phyloP scores from a whole-genome alignment of 2,797 vertebrate species.

The Erpetoichthys calabaricus region DNA sequence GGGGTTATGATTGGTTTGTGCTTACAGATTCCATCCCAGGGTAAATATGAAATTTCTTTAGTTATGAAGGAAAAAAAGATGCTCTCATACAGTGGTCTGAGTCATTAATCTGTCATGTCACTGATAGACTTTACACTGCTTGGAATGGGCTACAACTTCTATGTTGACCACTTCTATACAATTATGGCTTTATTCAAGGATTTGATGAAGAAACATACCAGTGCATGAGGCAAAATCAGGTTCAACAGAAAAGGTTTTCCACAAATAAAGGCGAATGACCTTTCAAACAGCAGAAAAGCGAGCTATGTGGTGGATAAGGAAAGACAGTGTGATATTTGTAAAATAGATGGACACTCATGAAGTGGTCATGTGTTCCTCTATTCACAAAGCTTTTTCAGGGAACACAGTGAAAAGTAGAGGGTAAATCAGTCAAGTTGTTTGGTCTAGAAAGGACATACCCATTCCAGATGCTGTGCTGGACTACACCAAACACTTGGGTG shows the following conservation, averaged over 20 bases:
- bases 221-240: no score
- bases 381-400: conserved; percentile 4
- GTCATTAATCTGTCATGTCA: not conserved
- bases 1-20: conserved; percentile 5
- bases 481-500: conserved; percentile 15
- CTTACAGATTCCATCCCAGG: not conserved
- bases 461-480: conserved; percentile 12
- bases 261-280: not conserved
- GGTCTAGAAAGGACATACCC: no score
- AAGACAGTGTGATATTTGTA: conserved; percentile 3
- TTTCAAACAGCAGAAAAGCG: conserved; percentile 2
- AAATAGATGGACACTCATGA: conserved; percentile 6
- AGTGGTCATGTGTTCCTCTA: conserved; percentile 4
- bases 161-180: no score
- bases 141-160: not conserved
- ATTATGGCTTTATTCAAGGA: no score
- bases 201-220: no score
- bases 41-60: not conserved
- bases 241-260: conserved; percentile 5
- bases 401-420: conserved; percentile 4
- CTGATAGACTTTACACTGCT: not conserved
- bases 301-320: not conserved
- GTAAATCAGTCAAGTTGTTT: no score
- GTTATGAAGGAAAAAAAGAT: not conserved
- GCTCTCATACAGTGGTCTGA: not conserved